Conservation (phyloP, 2,113 vertebrate species). For the Sinocyclocheilus anophthalmus region DNA sequence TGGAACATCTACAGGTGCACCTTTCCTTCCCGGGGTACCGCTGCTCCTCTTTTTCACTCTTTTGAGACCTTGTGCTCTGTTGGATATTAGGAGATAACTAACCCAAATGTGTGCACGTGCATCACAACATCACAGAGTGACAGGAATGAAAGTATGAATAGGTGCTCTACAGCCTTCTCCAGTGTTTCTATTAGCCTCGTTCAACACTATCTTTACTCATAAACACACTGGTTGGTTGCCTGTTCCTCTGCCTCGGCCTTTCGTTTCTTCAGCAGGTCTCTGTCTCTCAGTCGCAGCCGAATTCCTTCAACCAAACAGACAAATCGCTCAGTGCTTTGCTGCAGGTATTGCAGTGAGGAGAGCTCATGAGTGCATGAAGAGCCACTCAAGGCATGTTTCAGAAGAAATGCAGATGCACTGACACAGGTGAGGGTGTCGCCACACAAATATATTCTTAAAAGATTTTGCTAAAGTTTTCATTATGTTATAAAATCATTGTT, state of each 20-base stretch:
- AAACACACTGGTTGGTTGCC: constrained; percentile 82
- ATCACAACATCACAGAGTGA: neutral
- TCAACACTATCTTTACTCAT: constrained; percentile 77
- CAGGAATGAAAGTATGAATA: neutral
- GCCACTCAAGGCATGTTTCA: too few species aligned
- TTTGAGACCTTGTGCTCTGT: constrained; percentile 72
- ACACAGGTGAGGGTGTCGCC: neutral
- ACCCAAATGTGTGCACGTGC: neutral
- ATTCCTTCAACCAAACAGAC: constrained; percentile 66
- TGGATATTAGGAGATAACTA: neutral
- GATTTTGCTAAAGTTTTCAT: too few species aligned
- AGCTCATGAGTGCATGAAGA: neutral
- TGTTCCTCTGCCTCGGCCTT: constrained; percentile 85
- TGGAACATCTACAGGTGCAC: constrained; percentile 25
- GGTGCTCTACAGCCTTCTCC: neutral
- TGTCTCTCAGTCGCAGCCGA: constrained; percentile 79
- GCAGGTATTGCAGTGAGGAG: neutral
- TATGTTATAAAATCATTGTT: too few species aligned
- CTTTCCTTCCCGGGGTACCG: constrained; percentile 66
- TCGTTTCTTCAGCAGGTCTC: constrained; percentile 86
- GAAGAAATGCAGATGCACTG: neutral
- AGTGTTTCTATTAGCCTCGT: neutral
- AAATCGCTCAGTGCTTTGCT: constrained; percentile 21
- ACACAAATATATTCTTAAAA: too few species aligned
- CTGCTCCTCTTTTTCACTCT: constrained; percentile 61